A percentile compares a stretch with the other conserved stretches of the same genome.
Conservation (phyloP, 2,797 vertebrate genomes). For the Monodelphis domestica region DNA sequence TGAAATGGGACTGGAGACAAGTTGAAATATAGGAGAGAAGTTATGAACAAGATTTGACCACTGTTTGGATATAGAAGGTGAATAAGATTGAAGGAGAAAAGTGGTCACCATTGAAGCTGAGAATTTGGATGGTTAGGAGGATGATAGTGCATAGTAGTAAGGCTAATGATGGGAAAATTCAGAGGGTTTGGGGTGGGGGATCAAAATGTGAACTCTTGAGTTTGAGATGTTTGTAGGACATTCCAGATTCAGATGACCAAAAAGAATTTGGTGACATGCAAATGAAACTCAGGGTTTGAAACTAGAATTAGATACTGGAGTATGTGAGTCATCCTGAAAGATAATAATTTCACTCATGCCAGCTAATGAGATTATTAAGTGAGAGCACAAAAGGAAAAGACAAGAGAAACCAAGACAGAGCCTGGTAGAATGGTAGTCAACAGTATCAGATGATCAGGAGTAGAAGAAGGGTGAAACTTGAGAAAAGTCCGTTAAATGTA, state of each 20-base stretch:
- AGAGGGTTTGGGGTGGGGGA: not conserved
- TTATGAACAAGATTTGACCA: not conserved
- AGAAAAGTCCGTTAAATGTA: not conserved
- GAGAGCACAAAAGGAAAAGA: not conserved
- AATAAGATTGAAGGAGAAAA: not conserved
- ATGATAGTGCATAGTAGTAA: not conserved
- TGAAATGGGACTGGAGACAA: not conserved
- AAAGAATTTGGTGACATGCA: not conserved
- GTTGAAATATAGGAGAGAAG: not conserved
- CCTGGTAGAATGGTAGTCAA: not conserved
- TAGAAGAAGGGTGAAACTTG: not conserved
- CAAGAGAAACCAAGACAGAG: not conserved
- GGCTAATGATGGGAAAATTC: not conserved
- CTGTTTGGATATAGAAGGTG: not conserved
- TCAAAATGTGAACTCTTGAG: not conserved
- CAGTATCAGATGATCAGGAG: too few relatives aligned
- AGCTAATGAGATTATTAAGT: not conserved
- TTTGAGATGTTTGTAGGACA: not conserved
- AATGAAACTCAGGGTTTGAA: not conserved
- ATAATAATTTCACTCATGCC: not conserved
- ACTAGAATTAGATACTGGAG: not conserved
- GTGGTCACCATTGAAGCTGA: not conserved
- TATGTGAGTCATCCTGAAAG: not conserved
- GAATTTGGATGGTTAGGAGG: not conserved
- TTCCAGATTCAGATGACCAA: not conserved